A percentile compares a stretch with the other conserved stretches of the same genome.
phyloP scores from a whole-genome alignment of 92 coral and sea anemone species.

The Muricea muricata region DNA sequence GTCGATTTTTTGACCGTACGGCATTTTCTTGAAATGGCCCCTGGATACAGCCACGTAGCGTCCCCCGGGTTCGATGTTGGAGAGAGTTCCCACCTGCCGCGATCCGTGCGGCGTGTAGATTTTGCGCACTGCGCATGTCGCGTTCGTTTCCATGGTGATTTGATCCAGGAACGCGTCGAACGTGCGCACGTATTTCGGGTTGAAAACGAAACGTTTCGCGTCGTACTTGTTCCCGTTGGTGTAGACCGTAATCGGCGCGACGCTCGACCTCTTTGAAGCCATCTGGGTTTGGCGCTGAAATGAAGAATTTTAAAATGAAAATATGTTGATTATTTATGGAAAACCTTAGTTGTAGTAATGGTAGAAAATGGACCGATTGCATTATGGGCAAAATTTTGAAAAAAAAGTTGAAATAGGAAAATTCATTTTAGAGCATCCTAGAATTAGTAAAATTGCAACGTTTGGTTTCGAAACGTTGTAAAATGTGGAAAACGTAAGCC shows the following conservation, averaged over 20 bases:
- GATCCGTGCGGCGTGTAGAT: slow-evolving; percentile 41
- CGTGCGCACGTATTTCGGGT: slow-evolving; percentile 30
- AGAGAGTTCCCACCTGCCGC: slow-evolving; percentile 17
- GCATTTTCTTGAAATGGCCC: slow-evolving; percentile 11
- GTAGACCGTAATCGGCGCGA: slow-evolving; percentile 23
- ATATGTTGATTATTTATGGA: too few relatives aligned
- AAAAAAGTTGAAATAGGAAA: too few relatives aligned
- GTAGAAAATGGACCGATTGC: too few relatives aligned
- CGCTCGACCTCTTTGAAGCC: not conserved
- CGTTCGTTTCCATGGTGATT: slow-evolving; percentile 9
- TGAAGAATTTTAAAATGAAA: too few relatives aligned
- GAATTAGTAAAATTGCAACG: too few relatives aligned
- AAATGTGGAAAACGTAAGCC: too few relatives aligned
- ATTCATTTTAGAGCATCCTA: too few relatives aligned
- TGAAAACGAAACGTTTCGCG: slow-evolving; percentile 20
- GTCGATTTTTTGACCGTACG: not conserved
- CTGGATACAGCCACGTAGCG: slow-evolving; percentile 30
- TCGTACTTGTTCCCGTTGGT: slow-evolving; percentile 40
- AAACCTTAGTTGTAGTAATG: too few relatives aligned
- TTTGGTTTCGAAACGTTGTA: too few relatives aligned
- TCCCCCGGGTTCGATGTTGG: slow-evolving; percentile 28
- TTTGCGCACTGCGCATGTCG: slow-evolving; percentile 17
- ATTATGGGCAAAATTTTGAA: too few relatives aligned
- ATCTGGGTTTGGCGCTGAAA: not conserved
- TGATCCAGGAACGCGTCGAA: slow-evolving; percentile 35